phyloP scores from a whole-genome alignment of 2,113 vertebrate species.

The Tachysurus fulvidraco region DNA sequence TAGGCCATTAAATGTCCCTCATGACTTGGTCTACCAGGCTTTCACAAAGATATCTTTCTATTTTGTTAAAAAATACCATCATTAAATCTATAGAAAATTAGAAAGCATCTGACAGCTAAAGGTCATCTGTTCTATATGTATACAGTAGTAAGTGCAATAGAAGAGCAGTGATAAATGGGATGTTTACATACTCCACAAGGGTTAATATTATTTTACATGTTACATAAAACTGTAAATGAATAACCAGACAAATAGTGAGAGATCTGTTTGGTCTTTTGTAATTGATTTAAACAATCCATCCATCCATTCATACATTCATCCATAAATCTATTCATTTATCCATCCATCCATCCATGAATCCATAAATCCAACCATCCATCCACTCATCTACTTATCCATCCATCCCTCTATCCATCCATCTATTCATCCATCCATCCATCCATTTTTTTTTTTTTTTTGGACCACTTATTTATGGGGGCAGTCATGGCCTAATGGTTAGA shows the following conservation, averaged over 20 bases:
- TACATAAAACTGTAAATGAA: neutral
- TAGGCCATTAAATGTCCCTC: neutral
- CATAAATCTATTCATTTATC: too few species aligned
- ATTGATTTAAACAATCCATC: neutral
- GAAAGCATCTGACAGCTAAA: neutral
- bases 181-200: neutral
- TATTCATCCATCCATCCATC: too few species aligned
- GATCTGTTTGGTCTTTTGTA: neutral
- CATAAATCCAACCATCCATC: too few species aligned
- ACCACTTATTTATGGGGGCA: too few species aligned
- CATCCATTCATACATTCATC: too few species aligned
- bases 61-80: neutral
- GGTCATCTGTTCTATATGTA: neutral
- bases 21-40: neutral
- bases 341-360: too few species aligned
- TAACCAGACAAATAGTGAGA: neutral
- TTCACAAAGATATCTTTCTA: neutral
- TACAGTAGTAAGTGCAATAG: neutral
- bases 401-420: too few species aligned
- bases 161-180: neutral
- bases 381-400: too few species aligned
- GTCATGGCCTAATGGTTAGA: too few species aligned
- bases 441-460: too few species aligned
- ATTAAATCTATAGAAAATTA: neutral
- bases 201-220: neutral